Conservation (phyloP, 2,888 invertebrate genomes). For the Litoditis marina region DNA sequence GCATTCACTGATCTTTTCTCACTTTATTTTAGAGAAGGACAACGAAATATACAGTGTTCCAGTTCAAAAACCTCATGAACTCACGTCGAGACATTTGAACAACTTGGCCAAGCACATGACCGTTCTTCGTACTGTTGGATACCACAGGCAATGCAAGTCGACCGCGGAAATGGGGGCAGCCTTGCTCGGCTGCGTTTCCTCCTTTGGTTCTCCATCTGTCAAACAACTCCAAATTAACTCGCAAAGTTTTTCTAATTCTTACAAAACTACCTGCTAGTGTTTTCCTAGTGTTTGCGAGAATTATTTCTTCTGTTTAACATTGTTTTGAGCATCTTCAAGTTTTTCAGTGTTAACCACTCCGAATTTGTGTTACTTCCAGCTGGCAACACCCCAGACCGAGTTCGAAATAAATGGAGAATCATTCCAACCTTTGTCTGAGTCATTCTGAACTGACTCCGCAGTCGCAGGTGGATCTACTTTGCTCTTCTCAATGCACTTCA, state of each 20-base stretch:
- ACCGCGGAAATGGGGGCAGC: slow-evolving; percentile 71
- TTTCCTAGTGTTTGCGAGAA: too few relatives aligned
- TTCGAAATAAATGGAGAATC: too few relatives aligned
- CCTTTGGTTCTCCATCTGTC: not conserved
- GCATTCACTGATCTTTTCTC: not conserved
- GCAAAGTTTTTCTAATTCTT: too few relatives aligned
- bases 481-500: slow-evolving; percentile 71
- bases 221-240: too few relatives aligned
- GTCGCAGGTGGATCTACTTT: too few relatives aligned
- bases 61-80: slow-evolving; percentile 18
- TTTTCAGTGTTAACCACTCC: too few relatives aligned
- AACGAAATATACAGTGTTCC: too few relatives aligned
- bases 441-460: not conserved
- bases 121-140: slow-evolving; percentile 91
- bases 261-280: too few relatives aligned
- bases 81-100: slow-evolving; percentile 79
- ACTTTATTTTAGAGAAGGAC: not conserved
- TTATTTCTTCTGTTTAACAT: not conserved
- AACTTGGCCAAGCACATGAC: slow-evolving; percentile 88
- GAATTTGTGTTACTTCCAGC: too few relatives aligned
- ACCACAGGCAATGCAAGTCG: slow-evolving; percentile 99
- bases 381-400: too few relatives aligned
- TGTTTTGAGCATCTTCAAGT: too few relatives aligned
- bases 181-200: not conserved
- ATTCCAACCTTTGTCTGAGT: not conserved